phyloP scores from a whole-genome alignment of 2,888 invertebrate species.

The Meghimatium bilineatum region DNA sequence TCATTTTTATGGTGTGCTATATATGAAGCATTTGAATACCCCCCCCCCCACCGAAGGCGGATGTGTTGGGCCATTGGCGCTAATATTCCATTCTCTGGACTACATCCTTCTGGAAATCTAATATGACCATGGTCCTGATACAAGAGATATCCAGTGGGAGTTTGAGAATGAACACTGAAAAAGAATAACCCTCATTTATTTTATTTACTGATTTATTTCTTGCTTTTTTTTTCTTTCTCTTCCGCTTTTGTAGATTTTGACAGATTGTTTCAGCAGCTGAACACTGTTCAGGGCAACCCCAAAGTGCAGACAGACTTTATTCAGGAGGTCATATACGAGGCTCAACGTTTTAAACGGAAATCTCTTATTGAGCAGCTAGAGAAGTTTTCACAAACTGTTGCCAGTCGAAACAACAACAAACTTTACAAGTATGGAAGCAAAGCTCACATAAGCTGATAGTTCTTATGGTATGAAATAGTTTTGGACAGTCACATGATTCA shows the following conservation, averaged over 20 bases:
- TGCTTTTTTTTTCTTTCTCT: not conserved
- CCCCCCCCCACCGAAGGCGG: too few species aligned
- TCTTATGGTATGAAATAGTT: not conserved
- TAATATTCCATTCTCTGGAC: too few species aligned
- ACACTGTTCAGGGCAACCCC: conserved; percentile 67
- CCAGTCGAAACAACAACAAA: conserved; percentile 52
- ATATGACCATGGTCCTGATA: too few species aligned
- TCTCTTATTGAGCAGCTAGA: conserved; percentile 64
- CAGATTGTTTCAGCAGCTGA: conserved; percentile 67
- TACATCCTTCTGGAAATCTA: too few species aligned
- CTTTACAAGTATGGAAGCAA: conserved; percentile 22
- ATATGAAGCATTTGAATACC: too few species aligned
- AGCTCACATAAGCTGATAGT: conserved; percentile 30
- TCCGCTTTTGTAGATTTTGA: conserved; percentile 69
- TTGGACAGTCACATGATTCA: too few species aligned
- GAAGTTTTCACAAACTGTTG: conserved; percentile 63
- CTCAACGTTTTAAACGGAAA: conserved; percentile 71
- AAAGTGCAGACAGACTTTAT: conserved; percentile 68
- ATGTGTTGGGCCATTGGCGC: too few species aligned
- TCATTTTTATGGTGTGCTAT: too few species aligned
- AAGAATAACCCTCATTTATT: too few species aligned
- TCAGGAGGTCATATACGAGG: conserved; percentile 70
- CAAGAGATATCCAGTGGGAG: too few species aligned
- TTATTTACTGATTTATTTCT: not conserved
- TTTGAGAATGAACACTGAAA: too few species aligned